Evolutionary conservation across 2,113 vertebrate genomes (phyloP).

Genomic region (Athene noctua): DNA sequence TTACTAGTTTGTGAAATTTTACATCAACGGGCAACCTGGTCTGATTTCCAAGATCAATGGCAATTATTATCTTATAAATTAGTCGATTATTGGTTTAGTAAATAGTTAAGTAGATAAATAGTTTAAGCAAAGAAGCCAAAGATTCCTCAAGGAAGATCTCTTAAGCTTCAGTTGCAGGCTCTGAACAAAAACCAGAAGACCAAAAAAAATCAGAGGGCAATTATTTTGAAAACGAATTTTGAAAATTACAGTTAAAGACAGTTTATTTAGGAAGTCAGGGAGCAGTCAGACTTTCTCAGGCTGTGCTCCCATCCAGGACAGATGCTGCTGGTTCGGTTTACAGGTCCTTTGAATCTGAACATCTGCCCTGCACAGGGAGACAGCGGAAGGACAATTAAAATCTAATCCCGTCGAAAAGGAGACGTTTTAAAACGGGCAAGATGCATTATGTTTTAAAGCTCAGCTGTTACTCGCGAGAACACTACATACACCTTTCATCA

Average conservation of each 20-base stretch:
- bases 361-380: slow-evolving; percentile 53
- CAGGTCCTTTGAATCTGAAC: slow-evolving; percentile 51
- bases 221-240: slow-evolving; percentile 57
- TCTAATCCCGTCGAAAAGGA: background rate
- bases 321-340: slow-evolving; percentile 59
- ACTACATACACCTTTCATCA: background rate
- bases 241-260: slow-evolving; percentile 5
- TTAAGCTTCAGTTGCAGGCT: background rate
- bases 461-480: background rate
- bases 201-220: background rate
- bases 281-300: slow-evolving; percentile 15
- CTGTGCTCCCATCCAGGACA: slow-evolving; percentile 46
- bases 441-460: background rate
- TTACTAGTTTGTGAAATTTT: background rate
- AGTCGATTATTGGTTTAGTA: slow-evolving; percentile 34
- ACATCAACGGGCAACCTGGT: background rate
- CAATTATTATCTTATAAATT: background rate
- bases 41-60: slow-evolving; percentile 25
- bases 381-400: slow-evolving; percentile 29
- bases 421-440: background rate
- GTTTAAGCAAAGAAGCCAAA: slow-evolving; percentile 24
- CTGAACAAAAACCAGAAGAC: background rate
- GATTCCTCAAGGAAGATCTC: background rate
- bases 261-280: slow-evolving; percentile 35
- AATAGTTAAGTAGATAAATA: slow-evolving; percentile 42